Percentiles rank a stretch among this genome's conserved stretches.
phyloP scores from a whole-genome alignment of 2,888 invertebrate species.

The Thysanoteuthis rhombus region DNA sequence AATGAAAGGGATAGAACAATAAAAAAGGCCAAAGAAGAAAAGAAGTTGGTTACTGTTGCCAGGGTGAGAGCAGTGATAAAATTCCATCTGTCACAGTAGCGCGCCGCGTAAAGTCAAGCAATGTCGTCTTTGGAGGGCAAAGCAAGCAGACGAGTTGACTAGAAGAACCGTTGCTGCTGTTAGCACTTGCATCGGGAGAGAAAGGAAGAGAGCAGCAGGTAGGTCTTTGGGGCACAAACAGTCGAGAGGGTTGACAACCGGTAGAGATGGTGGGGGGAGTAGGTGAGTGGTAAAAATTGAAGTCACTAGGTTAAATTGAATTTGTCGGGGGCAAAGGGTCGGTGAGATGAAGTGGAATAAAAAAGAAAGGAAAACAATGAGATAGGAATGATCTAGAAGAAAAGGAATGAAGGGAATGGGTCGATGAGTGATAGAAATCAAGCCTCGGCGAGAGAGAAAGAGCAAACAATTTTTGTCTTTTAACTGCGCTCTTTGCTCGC shows the following conservation, averaged over 20 bases:
- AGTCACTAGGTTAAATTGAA: neutral
- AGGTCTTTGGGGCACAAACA: neutral
- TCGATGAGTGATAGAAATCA: neutral
- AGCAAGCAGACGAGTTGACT: neutral
- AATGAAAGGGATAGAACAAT: neutral
- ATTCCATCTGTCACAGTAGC: neutral
- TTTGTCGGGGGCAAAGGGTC: neutral
- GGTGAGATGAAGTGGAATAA: neutral
- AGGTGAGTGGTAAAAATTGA: neutral
- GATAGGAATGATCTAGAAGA: too few species aligned
- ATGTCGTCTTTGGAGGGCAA: neutral
- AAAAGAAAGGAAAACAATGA: neutral
- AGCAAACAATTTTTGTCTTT: neutral
- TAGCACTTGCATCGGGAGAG: neutral
- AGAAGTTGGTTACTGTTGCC: neutral
- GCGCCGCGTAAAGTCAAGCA: neutral
- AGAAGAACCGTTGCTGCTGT: neutral
- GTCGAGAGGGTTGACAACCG: neutral
- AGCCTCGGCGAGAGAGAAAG: neutral
- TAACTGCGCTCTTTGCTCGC: neutral
- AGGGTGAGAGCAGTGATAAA: neutral
- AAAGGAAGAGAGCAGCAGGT: neutral
- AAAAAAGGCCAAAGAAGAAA: neutral
- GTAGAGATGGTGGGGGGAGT: neutral
- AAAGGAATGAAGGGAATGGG: neutral